A percentile compares a stretch with the other conserved stretches of the same genome.
These are phyloP conservation scores for Acrobasis repandana DNA, from an alignment of 2,888 invertebrate species.

Conservation along the genomic window DNA sequence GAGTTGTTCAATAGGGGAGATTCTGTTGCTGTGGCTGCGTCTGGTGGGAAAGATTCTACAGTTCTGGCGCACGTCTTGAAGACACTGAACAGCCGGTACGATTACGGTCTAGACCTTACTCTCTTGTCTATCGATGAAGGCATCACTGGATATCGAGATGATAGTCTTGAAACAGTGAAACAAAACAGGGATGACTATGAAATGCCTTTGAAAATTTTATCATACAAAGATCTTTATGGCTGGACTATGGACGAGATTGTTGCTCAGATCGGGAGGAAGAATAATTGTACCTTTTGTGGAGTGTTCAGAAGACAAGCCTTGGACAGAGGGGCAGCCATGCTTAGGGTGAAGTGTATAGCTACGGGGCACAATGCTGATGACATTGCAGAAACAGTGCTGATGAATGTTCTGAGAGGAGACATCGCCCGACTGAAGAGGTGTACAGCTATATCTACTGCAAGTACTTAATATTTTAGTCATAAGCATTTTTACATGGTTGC, in stretches of 20 bases:
- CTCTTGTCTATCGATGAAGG: conserved; percentile 99
- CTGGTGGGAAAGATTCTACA: conserved; percentile 98
- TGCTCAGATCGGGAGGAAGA: conserved; percentile 90
- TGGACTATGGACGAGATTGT: conserved; percentile 99
- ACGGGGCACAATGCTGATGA: conserved; percentile 99
- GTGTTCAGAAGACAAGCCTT: conserved; percentile 98
- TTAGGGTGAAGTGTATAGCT: conserved; percentile 95
- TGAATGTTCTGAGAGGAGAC: conserved; percentile 98
- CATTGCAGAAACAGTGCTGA: conserved; percentile 98
- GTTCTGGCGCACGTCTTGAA: conserved; percentile 97
- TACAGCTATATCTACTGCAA: conserved; percentile 94
- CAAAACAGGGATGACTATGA: conserved; percentile 96
- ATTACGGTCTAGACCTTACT: conserved; percentile 94
- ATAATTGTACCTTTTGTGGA: conserved; percentile 98
- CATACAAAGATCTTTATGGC: conserved; percentile 98
- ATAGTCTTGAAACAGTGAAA: conserved; percentile 98
- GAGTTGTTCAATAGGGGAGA: conserved; percentile 92
- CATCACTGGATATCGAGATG: conserved; percentile 97
- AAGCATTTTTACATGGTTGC: neutral
- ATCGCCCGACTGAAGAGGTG: conserved; percentile 96
- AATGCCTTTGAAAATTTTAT: conserved; percentile 96
- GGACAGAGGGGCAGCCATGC: conserved; percentile 94
- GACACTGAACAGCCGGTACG: conserved; percentile 92
- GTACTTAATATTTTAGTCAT: conserved; percentile 33
- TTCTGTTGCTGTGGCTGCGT: conserved; percentile 96